Base-by-base conservation (phyloP, 2,888 invertebrate genomes). In the Stenurella melanura region DNA sequence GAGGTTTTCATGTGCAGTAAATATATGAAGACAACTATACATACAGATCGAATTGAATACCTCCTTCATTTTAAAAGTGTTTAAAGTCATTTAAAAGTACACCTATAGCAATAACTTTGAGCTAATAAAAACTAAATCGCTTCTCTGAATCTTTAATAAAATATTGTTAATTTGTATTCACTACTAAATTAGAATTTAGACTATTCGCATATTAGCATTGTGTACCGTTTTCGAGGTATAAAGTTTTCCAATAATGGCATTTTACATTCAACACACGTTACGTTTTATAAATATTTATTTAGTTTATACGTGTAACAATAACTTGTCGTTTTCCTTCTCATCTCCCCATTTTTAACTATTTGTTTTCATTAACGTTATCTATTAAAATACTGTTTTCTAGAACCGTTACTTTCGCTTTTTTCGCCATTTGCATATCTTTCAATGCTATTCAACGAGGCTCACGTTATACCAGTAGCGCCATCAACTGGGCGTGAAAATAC, bases 341-440 rank as follows among this genome's bases (percentile, higher is more conserved):
- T 26, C 21, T 26, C 58, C 58, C 34, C 69, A 69, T 57, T 69
- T 69, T 34, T 58, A 26, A n/a, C 17, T 68, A 57, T 57, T 69
- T 69, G 30, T 69, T 69, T 69, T 69, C 69, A 56, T 57, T 69
- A 57, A 57, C 30, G 15, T 69, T 69, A 58, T 34, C 69, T 57
- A 17, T 69, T 57, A 56, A 68, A 56, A 54, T 30, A 69, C 18
- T 57, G 56, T 69, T 69, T 69, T 34, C 34, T 34, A 19, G 26
- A 34, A 69, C 56, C 69, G 69, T 69, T 69, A 30, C 69, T 57
- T 69, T 69, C 17, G 57, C 69, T 57, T 69, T 69, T 69, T 69
- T 56, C 34, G 0, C 69, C 7, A 69, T 69, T 69, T 69, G 57
- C 57, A 69, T 57, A 69, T 54, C 21, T 61, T 34, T 17, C 30